Base-by-base conservation (phyloP, 2,113 vertebrate genomes). In the Thalassoma bifasciatum region DNA sequence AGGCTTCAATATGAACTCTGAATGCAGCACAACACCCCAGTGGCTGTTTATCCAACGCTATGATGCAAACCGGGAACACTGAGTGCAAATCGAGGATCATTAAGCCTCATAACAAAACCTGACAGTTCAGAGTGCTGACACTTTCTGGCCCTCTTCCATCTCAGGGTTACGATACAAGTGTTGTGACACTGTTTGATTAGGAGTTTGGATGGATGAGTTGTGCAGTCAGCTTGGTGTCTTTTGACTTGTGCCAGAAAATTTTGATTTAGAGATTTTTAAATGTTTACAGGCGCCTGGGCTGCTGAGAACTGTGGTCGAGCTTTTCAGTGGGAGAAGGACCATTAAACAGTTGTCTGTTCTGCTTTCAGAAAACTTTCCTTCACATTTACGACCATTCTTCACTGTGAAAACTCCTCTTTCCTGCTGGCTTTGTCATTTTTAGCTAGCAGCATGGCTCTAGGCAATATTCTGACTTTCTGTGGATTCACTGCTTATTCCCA, bases 161-260 rank as follows among this genome's bases (percentile, higher is more conserved):
- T 84, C 17, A 46, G 53, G 23, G 24, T 81, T 72, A 61, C 75
- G 62, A 80, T 72, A 67, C 66, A 73, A 66, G 79, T 60, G 76
- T 74, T 87, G 59, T 77, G 85, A 79, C 74, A 63, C 42, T 24
- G 30, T 68, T 84, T 51, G 51, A 67, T 65, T 61, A 66, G 52
- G 53, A 66, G 38, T 76, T 72, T 64, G 72, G 54, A 62, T 7
- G 8, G 61, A 57, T 64, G 57, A 0, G 7, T 81, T 79, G 23
- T 70, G 54, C 65, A 83, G 79, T 78, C 63, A 13, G 26, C 70
- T 69, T 38, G 30, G 60, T 60, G 50, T 46, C 54, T 77, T 75
- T 76, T 21, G 14, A 76, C 70, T 70, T 0, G 4, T 14, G 58
- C 71, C 79, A 86, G 65, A 68, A 14, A 16, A 66, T 67, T 22